phyloP scores from a whole-genome alignment of 1,140 invertebrate genomes.

The Drosophila funebris region DNA sequence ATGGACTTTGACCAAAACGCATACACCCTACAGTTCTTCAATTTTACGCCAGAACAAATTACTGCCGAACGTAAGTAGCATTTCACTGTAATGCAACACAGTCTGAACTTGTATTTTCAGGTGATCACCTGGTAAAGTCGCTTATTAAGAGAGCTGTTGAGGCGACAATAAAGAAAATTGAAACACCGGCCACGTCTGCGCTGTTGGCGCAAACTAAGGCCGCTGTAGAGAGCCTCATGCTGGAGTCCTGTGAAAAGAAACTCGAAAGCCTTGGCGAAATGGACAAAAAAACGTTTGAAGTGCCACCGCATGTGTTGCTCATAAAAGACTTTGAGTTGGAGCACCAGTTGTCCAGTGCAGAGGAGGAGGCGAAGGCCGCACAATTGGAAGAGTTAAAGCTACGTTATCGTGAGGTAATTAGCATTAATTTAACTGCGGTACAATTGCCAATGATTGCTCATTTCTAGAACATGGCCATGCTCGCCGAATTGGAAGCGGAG shows the following conservation, averaged over 20 bases:
- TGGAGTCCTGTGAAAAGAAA: conserved; percentile 20
- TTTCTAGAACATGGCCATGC: conserved; percentile 61
- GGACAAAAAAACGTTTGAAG: conserved; percentile 51
- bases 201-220: conserved; percentile 35
- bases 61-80: conserved; percentile 56
- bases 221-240: conserved; percentile 30
- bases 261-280: conserved; percentile 32
- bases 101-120: conserved; percentile 19
- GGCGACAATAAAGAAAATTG: conserved; percentile 52
- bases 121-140: conserved; percentile 41
- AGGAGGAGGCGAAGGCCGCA: conserved; percentile 47
- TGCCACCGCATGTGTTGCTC: conserved; percentile 65
- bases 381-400: conserved; percentile 44
- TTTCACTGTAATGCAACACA: background rate
- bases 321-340: conserved; percentile 52
- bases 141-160: conserved; percentile 43
- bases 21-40: conserved; percentile 64
- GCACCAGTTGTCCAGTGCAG: background rate
- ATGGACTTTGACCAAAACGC: conserved; percentile 50
- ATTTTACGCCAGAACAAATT: conserved; percentile 62
- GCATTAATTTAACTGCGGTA: background rate
- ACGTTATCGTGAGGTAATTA: conserved; percentile 52
- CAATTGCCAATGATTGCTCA: background rate
- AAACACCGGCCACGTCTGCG: conserved; percentile 39
- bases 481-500: conserved; percentile 58